These are phyloP conservation scores for Venusia cambrica DNA, from an alignment of 2,888 invertebrate species.

Conservation along the genomic window DNA sequence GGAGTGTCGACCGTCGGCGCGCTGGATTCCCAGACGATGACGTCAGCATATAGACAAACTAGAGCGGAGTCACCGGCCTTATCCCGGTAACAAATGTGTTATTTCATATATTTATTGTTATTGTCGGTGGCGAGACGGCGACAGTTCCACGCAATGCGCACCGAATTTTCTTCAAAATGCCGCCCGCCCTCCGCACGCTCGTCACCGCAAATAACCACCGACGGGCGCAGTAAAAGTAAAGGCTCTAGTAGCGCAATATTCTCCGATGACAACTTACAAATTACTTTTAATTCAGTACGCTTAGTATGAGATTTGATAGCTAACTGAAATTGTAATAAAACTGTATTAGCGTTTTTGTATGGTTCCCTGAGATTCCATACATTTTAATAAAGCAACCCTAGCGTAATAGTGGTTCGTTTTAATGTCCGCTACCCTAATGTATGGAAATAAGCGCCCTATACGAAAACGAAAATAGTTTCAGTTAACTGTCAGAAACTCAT, in stretches of 20 bases:
- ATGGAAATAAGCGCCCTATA: too few relatives aligned
- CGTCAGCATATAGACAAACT: constrained; percentile 76
- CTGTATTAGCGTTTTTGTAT: too few relatives aligned
- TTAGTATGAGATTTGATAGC: too few relatives aligned
- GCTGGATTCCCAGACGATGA: constrained; percentile 77
- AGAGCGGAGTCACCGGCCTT: constrained; percentile 71
- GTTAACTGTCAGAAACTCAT: too few relatives aligned
- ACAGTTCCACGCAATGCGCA: constrained; percentile 69
- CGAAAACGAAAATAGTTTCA: too few relatives aligned
- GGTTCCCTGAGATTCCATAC: too few relatives aligned
- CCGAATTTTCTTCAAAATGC: constrained; percentile 53
- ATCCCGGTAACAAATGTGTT: constrained; percentile 69
- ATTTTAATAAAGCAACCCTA: too few relatives aligned
- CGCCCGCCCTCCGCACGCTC: constrained; percentile 41
- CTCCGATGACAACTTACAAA: too few relatives aligned
- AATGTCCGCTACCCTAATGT: too few relatives aligned
- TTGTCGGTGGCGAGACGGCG: constrained; percentile 76
- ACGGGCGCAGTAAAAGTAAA: constrained; percentile 19
- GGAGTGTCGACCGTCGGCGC: constrained; percentile 56
- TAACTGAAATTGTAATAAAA: too few relatives aligned
- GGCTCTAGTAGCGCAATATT: constrained; percentile 8
- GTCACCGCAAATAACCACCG: constrained; percentile 46
- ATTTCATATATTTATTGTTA: constrained; percentile 77
- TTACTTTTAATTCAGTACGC: too few relatives aligned
- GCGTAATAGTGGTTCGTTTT: too few relatives aligned